Base-by-base conservation (phyloP, 2,113 vertebrate species). In the Climacteris rufus region DNA sequence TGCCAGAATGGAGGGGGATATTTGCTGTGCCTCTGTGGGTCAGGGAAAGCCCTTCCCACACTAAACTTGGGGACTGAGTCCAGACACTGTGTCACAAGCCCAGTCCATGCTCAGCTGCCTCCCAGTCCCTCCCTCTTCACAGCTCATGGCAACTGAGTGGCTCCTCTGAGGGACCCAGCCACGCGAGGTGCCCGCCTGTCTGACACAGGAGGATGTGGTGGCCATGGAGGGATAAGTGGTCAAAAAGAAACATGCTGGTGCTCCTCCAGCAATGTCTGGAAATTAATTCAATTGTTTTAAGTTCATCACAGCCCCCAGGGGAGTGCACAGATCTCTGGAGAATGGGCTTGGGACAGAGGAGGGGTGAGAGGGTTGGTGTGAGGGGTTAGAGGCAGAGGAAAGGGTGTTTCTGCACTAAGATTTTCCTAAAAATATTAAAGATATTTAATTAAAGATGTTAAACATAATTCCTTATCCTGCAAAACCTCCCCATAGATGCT, bases 181-280 rank as follows among this genome's bases (percentile, higher is more conserved):
- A 25, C 2, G 5, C 0, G 2, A 77, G 33, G 17, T 1, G 2
- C 33, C 56, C 80, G 68, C 50, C 61, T 49, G 56, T 63, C 22
- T 24, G 45, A n/a, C 13, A 4, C 44, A 64, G 56, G 23, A 54
- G 39, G 28, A 40, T 82, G 59, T 2, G 7, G 52, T 65, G 64
- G 50, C 25, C 25, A 3, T 14, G 22, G 9, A 35, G 27, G 8
- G 11, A 25, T 17, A 35, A 80, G 31, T 17, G 42, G 53, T 23
- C 6, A 4, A 40, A 77, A 79, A n/a, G 16, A 89, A 79, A 68
- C 49, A 18, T 0, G 2, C 59, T 92, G 57, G 28, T 61, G n/a
- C 10, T 80, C 14, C 37, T 88, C n/a, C 72, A 64, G 2, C 0
- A 0, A 28, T 39, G 19, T 42, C 66, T 90, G 60, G 59, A 83